Evolutionary conservation across 2,888 invertebrate species (phyloP).

Genomic region (Cephus rjabovi): DNA sequence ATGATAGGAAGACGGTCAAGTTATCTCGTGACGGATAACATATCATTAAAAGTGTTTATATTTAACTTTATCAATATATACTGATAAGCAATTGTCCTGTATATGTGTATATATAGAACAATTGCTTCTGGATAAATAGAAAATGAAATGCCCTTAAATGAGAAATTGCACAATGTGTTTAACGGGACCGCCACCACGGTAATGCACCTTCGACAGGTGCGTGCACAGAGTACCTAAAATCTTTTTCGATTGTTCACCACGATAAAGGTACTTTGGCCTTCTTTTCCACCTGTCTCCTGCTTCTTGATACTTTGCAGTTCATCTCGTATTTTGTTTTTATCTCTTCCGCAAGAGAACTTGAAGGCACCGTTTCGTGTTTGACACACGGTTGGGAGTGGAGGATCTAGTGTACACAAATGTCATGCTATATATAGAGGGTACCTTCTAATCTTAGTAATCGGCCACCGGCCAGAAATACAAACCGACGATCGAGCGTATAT

Average conservation of each 20-base stretch:
- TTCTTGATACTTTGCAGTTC: neutral
- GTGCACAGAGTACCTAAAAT: neutral
- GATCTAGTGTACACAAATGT: slow-evolving; percentile 50
- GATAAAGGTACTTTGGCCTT: neutral
- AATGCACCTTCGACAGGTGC: neutral
- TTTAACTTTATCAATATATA: neutral
- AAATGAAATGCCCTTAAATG: neutral
- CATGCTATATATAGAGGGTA: slow-evolving; percentile 54
- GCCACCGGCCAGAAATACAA: slow-evolving; percentile 53
- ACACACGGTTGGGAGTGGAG: slow-evolving; percentile 1
- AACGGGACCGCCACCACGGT: neutral
- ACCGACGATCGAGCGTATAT: slow-evolving; percentile 12
- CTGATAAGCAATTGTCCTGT: too few relatives aligned
- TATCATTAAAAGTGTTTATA: neutral
- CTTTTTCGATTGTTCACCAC: neutral
- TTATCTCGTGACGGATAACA: neutral
- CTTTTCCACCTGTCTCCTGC: neutral
- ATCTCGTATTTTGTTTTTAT: neutral
- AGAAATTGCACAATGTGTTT: neutral
- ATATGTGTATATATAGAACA: neutral
- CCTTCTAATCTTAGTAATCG: slow-evolving; percentile 58
- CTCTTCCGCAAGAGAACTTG: slow-evolving; percentile 30
- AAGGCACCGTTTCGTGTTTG: slow-evolving; percentile 5
- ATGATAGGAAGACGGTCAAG: neutral
- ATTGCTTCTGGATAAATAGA: neutral